These are phyloP conservation scores for Hydropotes inermis DNA, from an alignment of 2,113 vertebrate genomes.

Conservation along the genomic window DNA sequence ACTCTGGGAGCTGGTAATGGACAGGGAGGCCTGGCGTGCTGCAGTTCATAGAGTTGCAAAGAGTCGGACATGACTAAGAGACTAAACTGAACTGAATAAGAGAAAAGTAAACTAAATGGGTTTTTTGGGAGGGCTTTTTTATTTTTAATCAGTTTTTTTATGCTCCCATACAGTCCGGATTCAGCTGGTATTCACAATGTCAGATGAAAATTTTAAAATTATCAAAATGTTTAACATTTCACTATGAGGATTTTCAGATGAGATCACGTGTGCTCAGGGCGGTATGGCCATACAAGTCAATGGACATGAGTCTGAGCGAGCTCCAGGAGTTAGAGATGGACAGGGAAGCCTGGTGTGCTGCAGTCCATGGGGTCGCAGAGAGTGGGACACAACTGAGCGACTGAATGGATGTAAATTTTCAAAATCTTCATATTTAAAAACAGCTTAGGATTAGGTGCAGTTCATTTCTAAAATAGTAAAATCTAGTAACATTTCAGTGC, in stretches of 20 bases:
- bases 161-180: not conserved
- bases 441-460: not conserved
- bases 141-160: not conserved
- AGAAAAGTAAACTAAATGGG: not conserved
- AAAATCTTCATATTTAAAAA: not conserved
- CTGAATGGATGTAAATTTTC: not conserved
- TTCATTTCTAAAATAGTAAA: not conserved
- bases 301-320: not conserved
- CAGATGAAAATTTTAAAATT: not conserved
- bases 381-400: rapidly evolving
- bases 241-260: not conserved
- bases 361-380: not conserved
- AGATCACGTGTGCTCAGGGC: not conserved
- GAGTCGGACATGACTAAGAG: too few relatives aligned
- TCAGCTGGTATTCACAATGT: not conserved
- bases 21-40: too few relatives aligned
- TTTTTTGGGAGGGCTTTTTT: not conserved
- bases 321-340: not conserved
- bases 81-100: not conserved
- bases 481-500: not conserved
- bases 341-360: not conserved
- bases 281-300: not conserved
- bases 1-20: too few relatives aligned
- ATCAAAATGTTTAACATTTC: not conserved
- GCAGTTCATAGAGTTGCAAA: too few relatives aligned